A percentile compares a stretch with the other conserved stretches of the same genome.
Evolutionary conservation across 2,888 invertebrate genomes (phyloP).

Genomic region (Spodoptera picta): DNA sequence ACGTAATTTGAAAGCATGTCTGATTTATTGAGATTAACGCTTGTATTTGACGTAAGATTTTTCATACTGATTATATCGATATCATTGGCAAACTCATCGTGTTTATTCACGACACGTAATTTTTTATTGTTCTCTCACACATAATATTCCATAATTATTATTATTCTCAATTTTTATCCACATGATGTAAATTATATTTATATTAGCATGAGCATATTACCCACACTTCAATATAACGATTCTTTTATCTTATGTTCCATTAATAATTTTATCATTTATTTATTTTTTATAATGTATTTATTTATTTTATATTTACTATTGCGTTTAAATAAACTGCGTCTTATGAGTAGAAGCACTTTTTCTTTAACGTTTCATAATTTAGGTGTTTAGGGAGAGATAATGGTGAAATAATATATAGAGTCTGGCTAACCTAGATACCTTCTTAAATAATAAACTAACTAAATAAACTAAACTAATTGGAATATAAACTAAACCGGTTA

Average conservation of each 20-base stretch:
- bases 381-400: constrained; percentile 15
- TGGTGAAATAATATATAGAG: constrained; percentile 12
- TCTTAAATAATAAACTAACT: constrained; percentile 27
- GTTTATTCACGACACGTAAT: constrained; percentile 67
- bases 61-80: constrained; percentile 51
- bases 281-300: constrained; percentile 56
- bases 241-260: constrained; percentile 53
- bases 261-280: constrained; percentile 50
- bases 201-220: constrained; percentile 78
- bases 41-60: constrained; percentile 66
- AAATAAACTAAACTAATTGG: constrained; percentile 20
- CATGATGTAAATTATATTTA: constrained; percentile 76
- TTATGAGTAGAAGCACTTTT: constrained; percentile 33
- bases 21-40: constrained; percentile 59
- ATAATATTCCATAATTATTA: constrained; percentile 58
- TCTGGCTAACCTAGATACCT: constrained; percentile 9
- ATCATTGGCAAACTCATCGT: constrained; percentile 72
- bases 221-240: constrained; percentile 50
- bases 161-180: constrained; percentile 63
- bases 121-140: constrained; percentile 61
- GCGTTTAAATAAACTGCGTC: constrained; percentile 20
- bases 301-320: constrained; percentile 53
- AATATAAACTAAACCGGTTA: constrained; percentile 20
- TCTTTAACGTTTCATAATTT: constrained; percentile 28
- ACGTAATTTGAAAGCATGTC: constrained; percentile 66